Conservation (phyloP, 2,888 invertebrate genomes). For the Sisyra terminalis region DNA sequence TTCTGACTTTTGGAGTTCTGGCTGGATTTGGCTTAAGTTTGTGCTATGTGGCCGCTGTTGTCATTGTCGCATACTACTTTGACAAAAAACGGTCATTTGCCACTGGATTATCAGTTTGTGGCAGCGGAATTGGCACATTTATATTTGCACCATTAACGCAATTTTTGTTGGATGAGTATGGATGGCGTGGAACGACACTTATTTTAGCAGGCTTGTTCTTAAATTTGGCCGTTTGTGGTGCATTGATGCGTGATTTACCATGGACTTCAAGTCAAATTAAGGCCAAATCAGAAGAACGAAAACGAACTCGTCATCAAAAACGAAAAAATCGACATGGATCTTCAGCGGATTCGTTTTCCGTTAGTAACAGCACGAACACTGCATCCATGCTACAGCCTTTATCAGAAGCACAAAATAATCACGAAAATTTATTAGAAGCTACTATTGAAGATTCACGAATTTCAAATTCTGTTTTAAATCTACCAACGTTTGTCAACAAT, state of each 20-base stretch:
- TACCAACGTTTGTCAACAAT: conserved; percentile 69
- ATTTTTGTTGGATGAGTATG: conserved; percentile 54
- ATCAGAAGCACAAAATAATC: conserved; percentile 31
- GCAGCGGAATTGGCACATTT: conserved; percentile 78
- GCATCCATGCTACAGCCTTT: conserved; percentile 36
- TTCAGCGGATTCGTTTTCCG: conserved; percentile 53
- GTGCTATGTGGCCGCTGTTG: conserved; percentile 81
- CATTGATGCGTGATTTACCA: conserved; percentile 61
- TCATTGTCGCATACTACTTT: conserved; percentile 81
- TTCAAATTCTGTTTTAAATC: conserved; percentile 64
- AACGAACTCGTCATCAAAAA: conserved; percentile 39
- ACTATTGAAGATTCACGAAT: conserved; percentile 28
- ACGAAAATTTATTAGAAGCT: conserved; percentile 21
- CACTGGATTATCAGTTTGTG: conserved; percentile 73
- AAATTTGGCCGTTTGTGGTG: conserved; percentile 66
- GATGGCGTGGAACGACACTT: conserved; percentile 71
- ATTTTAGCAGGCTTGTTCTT: conserved; percentile 66
- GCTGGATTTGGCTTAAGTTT: conserved; percentile 73
- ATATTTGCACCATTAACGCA: conserved; percentile 70
- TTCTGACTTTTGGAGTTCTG: conserved; percentile 67
- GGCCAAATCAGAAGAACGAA: conserved; percentile 43
- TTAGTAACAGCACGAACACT: conserved; percentile 48
- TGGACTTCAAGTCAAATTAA: conserved; percentile 47
- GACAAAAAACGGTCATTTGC: conserved; percentile 71
- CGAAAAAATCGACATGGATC: conserved; percentile 38